Evolutionary conservation across 2,888 invertebrate species (phyloP).

Genomic region (Netelia inedita): DNA sequence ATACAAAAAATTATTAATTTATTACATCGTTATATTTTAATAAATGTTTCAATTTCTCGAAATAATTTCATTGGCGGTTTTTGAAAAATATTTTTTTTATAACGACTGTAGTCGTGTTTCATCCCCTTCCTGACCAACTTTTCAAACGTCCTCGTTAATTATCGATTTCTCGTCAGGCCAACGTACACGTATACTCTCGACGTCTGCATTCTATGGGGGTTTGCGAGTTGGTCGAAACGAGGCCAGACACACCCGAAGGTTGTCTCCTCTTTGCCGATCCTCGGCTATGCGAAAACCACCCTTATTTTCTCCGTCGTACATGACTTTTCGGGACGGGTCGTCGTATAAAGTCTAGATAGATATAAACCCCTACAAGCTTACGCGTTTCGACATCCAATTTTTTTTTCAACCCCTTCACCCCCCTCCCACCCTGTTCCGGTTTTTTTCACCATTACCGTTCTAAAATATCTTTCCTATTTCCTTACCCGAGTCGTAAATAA

Average conservation of each 20-base stretch:
- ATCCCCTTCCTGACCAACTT: slow-evolving; percentile 37
- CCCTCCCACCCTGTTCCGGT: background rate
- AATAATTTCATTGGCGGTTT: too few relatives aligned
- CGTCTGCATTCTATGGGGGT: slow-evolving; percentile 51
- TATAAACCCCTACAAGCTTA: background rate
- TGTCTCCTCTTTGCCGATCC: slow-evolving; percentile 7
- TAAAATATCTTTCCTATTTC: slow-evolving; percentile 36
- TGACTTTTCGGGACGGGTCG: background rate
- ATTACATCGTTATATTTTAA: too few relatives aligned
- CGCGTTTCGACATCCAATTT: slow-evolving; percentile 41
- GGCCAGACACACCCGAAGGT: slow-evolving; percentile 14
- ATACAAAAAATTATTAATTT: too few relatives aligned
- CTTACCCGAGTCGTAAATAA: slow-evolving; percentile 47
- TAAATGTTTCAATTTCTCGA: too few relatives aligned
- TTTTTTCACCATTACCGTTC: background rate
- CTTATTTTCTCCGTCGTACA: background rate
- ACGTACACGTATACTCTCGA: background rate
- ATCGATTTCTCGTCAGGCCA: slow-evolving; percentile 70
- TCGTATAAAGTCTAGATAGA: background rate
- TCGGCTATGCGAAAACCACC: slow-evolving; percentile 12
- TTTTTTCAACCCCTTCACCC: slow-evolving; percentile 4
- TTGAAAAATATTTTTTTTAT: too few relatives aligned
- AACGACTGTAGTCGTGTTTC: background rate
- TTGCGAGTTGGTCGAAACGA: slow-evolving; percentile 18
- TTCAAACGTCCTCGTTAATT: slow-evolving; percentile 71